Conservation (phyloP, 2,797 vertebrate species). For the Oreochromis mossambicus region DNA sequence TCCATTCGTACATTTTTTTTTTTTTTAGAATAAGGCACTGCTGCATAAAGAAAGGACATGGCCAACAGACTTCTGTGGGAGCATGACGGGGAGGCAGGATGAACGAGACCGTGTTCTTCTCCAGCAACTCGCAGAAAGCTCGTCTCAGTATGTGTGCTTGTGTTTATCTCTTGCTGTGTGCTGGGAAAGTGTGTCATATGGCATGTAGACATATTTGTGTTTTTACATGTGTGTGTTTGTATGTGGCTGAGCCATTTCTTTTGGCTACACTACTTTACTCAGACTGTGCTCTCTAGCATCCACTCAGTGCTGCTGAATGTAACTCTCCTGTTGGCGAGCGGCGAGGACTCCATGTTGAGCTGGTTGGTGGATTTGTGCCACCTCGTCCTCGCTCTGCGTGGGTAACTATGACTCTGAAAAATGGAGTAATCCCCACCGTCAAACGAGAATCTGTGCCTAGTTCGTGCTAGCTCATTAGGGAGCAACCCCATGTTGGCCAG, state of each 20-base stretch:
- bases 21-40: conserved; percentile 80
- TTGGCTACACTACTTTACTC: conserved; percentile 51
- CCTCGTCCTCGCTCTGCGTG: conserved; percentile 89
- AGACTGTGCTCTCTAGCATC: conserved; percentile 98
- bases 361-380: conserved; percentile 90
- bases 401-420: conserved; percentile 98
- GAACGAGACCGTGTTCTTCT: conserved; percentile 57
- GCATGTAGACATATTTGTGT: conserved; percentile 50
- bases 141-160: conserved; percentile 52
- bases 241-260: conserved; percentile 9
- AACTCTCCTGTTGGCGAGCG: conserved; percentile 81
- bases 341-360: conserved; percentile 82
- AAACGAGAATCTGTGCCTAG: conserved; percentile 86
- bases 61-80: conserved; percentile 65
- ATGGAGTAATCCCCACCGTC: conserved; percentile 87
- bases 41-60: conserved; percentile 78
- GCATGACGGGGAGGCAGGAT: conserved; percentile 64
- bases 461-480: conserved; percentile 82
- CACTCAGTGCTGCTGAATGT: conserved; percentile 96
- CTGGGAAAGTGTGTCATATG: conserved; percentile 47
- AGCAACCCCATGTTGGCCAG: conserved; percentile 71
- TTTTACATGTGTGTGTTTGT: conserved; percentile 50
- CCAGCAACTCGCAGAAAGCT: conserved; percentile 58
- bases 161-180: conserved; percentile 38
- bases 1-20: conserved; percentile 73